Percentiles rank a stretch among this genome's conserved stretches.
phyloP scores from a whole-genome alignment of 2,888 invertebrate species.

The Dasypolia templi region DNA sequence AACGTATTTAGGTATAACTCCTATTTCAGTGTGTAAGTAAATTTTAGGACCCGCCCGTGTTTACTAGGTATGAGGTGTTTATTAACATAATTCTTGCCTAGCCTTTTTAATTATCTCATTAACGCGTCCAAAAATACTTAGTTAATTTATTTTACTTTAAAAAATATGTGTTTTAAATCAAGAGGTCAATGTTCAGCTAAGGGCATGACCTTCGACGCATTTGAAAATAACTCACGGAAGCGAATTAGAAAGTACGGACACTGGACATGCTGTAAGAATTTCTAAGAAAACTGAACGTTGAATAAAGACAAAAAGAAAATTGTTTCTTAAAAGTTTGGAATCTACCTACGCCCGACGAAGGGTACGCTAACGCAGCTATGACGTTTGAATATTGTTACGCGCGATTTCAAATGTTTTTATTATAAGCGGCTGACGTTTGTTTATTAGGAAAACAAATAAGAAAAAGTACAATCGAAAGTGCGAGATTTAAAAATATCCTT shows the following conservation, averaged over 20 bases:
- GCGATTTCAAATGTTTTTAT: background rate
- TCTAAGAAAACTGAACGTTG: background rate
- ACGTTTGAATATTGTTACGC: background rate
- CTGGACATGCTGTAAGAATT: background rate
- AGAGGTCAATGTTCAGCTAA: background rate
- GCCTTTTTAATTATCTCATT: background rate
- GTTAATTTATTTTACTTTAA: too few relatives aligned
- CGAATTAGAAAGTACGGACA: background rate
- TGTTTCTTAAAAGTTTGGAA: background rate
- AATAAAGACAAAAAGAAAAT: background rate
- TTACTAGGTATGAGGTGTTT: background rate
- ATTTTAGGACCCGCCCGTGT: too few relatives aligned
- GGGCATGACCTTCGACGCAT: too few relatives aligned
- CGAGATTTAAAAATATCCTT: too few relatives aligned
- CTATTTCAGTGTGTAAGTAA: too few relatives aligned
- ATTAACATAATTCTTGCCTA: background rate
- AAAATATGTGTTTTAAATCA: too few relatives aligned
- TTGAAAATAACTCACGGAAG: background rate
- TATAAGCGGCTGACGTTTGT: background rate
- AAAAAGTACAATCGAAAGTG: too few relatives aligned
- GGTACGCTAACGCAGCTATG: too few relatives aligned
- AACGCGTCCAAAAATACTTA: too few relatives aligned
- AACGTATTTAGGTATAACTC: too few relatives aligned
- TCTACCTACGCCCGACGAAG: too few relatives aligned
- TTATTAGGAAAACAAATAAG: too few relatives aligned